Percentiles rank a stretch among this genome's conserved stretches.
Evolutionary conservation across 2,113 vertebrate genomes (phyloP).

Genomic region (Sardina pilchardus): DNA sequence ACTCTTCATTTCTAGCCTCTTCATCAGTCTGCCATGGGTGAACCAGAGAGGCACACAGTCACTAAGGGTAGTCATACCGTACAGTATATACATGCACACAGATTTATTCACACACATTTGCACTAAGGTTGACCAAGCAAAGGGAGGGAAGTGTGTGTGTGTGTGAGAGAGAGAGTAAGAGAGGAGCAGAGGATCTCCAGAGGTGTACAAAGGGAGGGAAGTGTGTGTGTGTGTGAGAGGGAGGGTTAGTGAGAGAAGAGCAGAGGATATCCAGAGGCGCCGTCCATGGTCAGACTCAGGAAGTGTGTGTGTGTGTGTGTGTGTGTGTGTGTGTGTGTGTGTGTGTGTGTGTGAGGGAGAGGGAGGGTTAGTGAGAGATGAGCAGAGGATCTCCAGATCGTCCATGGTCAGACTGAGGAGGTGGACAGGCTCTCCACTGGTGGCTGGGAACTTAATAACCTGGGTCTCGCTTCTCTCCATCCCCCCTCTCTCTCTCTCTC

Average conservation of each 20-base stretch:
- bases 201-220: not conserved
- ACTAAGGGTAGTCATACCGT: constrained; percentile 24
- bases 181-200: not conserved
- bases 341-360: not conserved
- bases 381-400: not conserved
- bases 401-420: constrained; percentile 37
- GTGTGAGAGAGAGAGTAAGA: not conserved
- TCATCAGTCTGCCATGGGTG: constrained; percentile 1
- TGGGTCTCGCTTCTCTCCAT: constrained; percentile 35
- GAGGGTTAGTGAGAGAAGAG: no score
- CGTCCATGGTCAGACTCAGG: no score
- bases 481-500: constrained; percentile 17
- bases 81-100: constrained; percentile 5
- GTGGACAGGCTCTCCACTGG: constrained; percentile 39
- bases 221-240: no score
- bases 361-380: not conserved
- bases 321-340: not conserved
- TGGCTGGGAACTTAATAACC: constrained; percentile 40
- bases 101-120: no score
- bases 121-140: not conserved
- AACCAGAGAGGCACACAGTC: no score
- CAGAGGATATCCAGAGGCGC: no score
- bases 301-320: not conserved
- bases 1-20: not conserved
- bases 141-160: constrained; percentile 11